These are phyloP conservation scores for Fistularia tabacaria DNA, from an alignment of 2,797 vertebrate species.

Conservation along the genomic window DNA sequence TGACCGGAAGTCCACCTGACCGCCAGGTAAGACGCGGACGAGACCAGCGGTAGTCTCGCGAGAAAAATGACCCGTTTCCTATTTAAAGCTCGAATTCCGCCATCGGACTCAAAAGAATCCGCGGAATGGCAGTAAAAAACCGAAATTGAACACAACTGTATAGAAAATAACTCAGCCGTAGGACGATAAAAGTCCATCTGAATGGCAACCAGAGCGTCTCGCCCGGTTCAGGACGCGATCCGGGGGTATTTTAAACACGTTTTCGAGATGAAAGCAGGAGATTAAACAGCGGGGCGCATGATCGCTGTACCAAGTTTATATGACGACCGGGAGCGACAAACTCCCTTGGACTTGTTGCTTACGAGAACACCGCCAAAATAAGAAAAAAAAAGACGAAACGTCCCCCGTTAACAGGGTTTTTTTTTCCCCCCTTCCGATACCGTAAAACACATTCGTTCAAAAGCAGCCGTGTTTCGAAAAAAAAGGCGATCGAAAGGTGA, in stretches of 20 bases:
- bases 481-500: constrained; percentile 30
- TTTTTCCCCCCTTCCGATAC: accelerated
- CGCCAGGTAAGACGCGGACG: too few relatives aligned
- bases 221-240: too few relatives aligned
- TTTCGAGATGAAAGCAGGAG: constrained; percentile 34
- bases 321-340: constrained; percentile 39
- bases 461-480: background rate
- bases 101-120: constrained; percentile 23
- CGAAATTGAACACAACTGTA: background rate
- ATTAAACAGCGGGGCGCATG: constrained; percentile 57
- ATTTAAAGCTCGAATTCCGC: constrained; percentile 36
- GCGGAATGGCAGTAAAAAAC: constrained; percentile 44
- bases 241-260: background rate
- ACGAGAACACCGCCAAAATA: background rate
- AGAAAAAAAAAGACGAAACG: background rate
- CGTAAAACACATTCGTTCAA: background rate
- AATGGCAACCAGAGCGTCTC: accelerated
- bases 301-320: constrained; percentile 57
- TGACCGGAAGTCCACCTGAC: too few relatives aligned
- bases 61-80: constrained; percentile 58
- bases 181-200: too few relatives aligned
- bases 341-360: constrained; percentile 68
- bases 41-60: background rate
- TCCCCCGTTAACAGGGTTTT: background rate
- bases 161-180: background rate